A percentile compares a stretch with the other conserved stretches of the same genome.
These are phyloP conservation scores for Drosophila lacicola DNA, from an alignment of 2,888 invertebrate species.

Conservation along the genomic window DNA sequence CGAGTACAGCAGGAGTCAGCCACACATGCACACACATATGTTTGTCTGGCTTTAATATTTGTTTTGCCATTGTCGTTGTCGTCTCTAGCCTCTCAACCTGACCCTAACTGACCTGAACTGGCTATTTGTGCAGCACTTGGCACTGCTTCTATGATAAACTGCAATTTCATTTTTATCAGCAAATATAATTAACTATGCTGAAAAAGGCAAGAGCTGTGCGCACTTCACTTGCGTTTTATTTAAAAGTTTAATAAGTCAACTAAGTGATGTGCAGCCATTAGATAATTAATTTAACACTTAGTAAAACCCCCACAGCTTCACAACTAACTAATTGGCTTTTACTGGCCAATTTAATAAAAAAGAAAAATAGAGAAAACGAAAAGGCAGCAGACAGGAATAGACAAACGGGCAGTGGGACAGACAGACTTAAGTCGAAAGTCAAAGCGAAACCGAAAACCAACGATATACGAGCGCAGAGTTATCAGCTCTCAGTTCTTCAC, in stretches of 20 bases:
- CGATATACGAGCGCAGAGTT: slow-evolving; percentile 3
- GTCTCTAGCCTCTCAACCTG: slow-evolving; percentile 25
- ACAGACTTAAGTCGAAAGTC: slow-evolving; percentile 42
- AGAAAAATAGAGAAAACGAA: slow-evolving; percentile 1
- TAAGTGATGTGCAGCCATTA: slow-evolving; percentile 63
- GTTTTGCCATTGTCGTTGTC: slow-evolving; percentile 66
- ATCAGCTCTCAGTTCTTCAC: slow-evolving; percentile 11
- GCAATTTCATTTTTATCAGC: slow-evolving; percentile 64
- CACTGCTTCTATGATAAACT: slow-evolving; percentile 65
- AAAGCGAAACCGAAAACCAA: slow-evolving; percentile 34
- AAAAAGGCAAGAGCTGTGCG: slow-evolving; percentile 5
- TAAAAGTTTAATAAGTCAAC: slow-evolving; percentile 54
- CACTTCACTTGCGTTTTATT: slow-evolving; percentile 60
- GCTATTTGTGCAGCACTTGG: slow-evolving; percentile 75
- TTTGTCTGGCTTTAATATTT: slow-evolving; percentile 62
- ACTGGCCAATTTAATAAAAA: slow-evolving; percentile 66
- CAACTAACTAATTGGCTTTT: slow-evolving; percentile 75
- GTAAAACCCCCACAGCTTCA: slow-evolving; percentile 19
- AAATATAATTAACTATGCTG: slow-evolving; percentile 74
- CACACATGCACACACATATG: slow-evolving; percentile 9
- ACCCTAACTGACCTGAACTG: slow-evolving; percentile 54
- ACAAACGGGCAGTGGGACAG: slow-evolving; percentile 4
- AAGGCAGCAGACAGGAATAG: slow-evolving; percentile 10
- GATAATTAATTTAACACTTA: slow-evolving; percentile 79
- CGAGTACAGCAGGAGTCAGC: slow-evolving; percentile 33